Base-by-base conservation (phyloP, 2,113 vertebrate genomes). In the Nyctibius bracteatus region DNA sequence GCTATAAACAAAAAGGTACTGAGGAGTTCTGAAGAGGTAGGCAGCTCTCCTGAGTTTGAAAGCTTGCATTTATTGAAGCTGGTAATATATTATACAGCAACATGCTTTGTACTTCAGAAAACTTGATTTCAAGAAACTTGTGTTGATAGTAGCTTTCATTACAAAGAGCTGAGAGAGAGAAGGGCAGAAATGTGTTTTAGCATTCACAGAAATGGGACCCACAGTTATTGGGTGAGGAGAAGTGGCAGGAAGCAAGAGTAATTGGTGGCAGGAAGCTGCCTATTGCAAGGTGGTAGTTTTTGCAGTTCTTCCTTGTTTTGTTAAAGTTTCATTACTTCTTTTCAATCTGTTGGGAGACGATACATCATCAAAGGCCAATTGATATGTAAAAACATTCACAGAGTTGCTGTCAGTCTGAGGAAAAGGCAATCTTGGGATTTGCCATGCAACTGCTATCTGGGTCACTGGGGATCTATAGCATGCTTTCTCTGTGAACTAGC, bases 391-490 rank as follows among this genome's bases (percentile, higher is more conserved):
- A 93, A 54, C 59, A 58, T 92, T 54, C 55, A 47, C 18, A 11
- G 58, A 41, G 6, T 70, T 92, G 30, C 75, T 81, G 51, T 86
- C 55, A 78, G 67, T 33, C 57, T 85, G 62, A 61, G 85, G 37
- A 90, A 43, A 86, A 87, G 55, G 46, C 72, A 43, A 52, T 89
- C 89, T 47, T 47, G 39, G 81, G 81, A 43, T 86, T 68, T 90
- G 75, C 47, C 81, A 83, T 55, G 70, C 79, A 81, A 39, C 67
- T 90, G 74, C 49, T 88, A 78, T 95, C 51, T 94, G 88, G 88
- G 96, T 94, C 92, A 88, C 67, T 88, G 67, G 90, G 88, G 67
- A 95, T 93, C 79, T 90, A 14, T 65, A 62, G 63, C 77, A 28
- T 24, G 62, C 39, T 77, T 86, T 88, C 70, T 55, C 49, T 94